Percentiles rank a stretch among this genome's conserved stretches.
These are phyloP conservation scores for Drosophila ercepeae DNA, from an alignment of 1,140 invertebrate species.

Conservation along the genomic window DNA sequence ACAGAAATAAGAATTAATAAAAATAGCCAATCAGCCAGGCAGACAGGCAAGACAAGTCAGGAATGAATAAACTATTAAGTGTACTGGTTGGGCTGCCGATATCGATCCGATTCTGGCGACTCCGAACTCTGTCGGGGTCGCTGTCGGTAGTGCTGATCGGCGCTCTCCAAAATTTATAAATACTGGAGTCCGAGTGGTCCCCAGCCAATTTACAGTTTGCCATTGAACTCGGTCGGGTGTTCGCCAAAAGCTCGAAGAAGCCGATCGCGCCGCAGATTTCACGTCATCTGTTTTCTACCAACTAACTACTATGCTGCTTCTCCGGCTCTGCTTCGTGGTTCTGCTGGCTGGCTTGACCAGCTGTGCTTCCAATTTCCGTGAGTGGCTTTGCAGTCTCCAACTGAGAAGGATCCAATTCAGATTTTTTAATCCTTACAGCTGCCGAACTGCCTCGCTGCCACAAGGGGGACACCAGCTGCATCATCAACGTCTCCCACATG, in stretches of 20 bases:
- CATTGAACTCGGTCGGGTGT: constrained; percentile 83
- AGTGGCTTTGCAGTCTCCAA: constrained; percentile 31
- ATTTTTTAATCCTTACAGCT: constrained; percentile 45
- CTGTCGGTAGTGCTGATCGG: constrained; percentile 18
- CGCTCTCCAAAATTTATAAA: constrained; percentile 76
- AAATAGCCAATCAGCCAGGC: constrained; percentile 41
- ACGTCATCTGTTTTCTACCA: not conserved
- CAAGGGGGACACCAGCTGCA: constrained; percentile 67
- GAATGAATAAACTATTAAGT: constrained; percentile 80
- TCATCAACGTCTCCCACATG: constrained; percentile 58
- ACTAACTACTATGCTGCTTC: constrained; percentile 35
- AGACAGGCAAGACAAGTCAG: constrained; percentile 65
- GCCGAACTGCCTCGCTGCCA: constrained; percentile 70
- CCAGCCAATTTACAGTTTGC: constrained; percentile 82
- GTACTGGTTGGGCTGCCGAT: constrained; percentile 49
- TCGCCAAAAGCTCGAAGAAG: constrained; percentile 54
- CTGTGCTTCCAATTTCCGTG: constrained; percentile 66
- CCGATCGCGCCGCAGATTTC: constrained; percentile 31
- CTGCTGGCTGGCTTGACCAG: constrained; percentile 35
- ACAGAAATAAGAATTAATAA: constrained; percentile 42
- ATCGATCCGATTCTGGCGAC: not conserved
- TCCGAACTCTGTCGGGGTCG: not conserved
- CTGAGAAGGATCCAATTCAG: not conserved
- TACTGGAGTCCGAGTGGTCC: constrained; percentile 69
- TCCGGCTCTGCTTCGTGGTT: constrained; percentile 39